Base-by-base conservation (phyloP, 2,113 vertebrate genomes). In the Triplophysa dalaica region DNA sequence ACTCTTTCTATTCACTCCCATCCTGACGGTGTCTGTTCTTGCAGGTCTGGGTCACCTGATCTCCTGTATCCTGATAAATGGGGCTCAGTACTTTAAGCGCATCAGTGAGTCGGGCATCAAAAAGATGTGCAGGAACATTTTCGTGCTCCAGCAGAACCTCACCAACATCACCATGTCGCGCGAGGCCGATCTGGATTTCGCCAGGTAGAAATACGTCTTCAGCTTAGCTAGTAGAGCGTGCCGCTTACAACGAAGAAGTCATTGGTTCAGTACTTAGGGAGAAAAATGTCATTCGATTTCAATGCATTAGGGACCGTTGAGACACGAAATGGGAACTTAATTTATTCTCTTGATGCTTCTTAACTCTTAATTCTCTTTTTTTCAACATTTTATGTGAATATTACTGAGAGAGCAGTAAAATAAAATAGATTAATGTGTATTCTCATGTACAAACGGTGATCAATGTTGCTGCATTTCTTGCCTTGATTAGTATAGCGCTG, bases 81-180 rank as follows among this genome's bases (percentile, higher is more conserved):
- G 98, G 0, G 97, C 97, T n/a, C 98, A 99, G 86, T 98, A 99
- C 90, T 99, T 99, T 84, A 95, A 96, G 87, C 95, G 98, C 68
- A 99, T 99, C 93, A 99, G 96, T 4, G 98, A 99, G 85, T 99
- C 98, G 0, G 98, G 98, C 48, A 99, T 99, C 90, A 99, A 99
- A 92, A 99, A 99, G 81, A 99, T 99, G 97, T 99, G 98, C 70
- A 90, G 98, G 65, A 99, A 99, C 89, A 99, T 99, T 84, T 99
- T 99, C 77, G 97, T 98, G 78, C 96, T 99, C 21, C 98, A 99
- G 89, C 98, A 99, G 85, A 99, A 99, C 88, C 92, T 99, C 74
- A 99, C 97, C 26, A 99, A 99, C 92, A 99, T 99, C 93, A 99
- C 98, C 88, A 99, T 99, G 98, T 98, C 97, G 0, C 92, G 98